Base-by-base conservation (phyloP, 92 coral and sea anemone species). In the Metridium senile region DNA sequence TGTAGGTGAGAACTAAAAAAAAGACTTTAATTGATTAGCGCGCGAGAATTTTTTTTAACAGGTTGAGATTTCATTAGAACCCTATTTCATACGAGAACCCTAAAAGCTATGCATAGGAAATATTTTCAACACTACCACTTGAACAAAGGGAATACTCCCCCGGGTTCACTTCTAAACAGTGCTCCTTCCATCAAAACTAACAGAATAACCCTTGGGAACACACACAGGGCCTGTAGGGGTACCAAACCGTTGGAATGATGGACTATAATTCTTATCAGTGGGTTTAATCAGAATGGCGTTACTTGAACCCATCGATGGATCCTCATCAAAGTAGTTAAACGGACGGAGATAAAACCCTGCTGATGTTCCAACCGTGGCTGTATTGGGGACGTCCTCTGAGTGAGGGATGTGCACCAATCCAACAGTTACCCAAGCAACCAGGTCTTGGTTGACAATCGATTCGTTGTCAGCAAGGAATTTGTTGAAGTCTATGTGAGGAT, bases 361-460 rank as follows among this genome's bases (percentile, higher is more conserved):
- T 9, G 93, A 70, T 53, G 82, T 81, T 19, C 82, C 95, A 9
- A 88, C 73, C 21, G 93, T 86, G 10, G 90, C 84, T 17, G 84
- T 80, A 74, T 49, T 90, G 49, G 98, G 98, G 22, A 93, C 63
- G 54, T 93, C 95, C 45, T 93, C 98, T 58, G 96, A 82, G 56
- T 93, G 98, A 2, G 98, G 98, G 34, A 93, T 81, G 33, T 93
- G 98, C 88, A 93, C 85, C 76, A 81, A 63, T 17, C 97, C 98
- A 20, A 82, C 81, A 57, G 94, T 87, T 4, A 88, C 86, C 98
- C 98, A 93, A 71, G 93, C 89, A 45, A 93, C 98, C 58, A 93
- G 86, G 58, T 93, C 94, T 78, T 86, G 29, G 45, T 83, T 74
- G 39, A 52, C 57, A 59, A 89, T 83, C 16, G 16, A 19, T 27